Evolutionary conservation across 2,888 invertebrate species (phyloP).

Genomic region (Pyrochroa serraticornis): DNA sequence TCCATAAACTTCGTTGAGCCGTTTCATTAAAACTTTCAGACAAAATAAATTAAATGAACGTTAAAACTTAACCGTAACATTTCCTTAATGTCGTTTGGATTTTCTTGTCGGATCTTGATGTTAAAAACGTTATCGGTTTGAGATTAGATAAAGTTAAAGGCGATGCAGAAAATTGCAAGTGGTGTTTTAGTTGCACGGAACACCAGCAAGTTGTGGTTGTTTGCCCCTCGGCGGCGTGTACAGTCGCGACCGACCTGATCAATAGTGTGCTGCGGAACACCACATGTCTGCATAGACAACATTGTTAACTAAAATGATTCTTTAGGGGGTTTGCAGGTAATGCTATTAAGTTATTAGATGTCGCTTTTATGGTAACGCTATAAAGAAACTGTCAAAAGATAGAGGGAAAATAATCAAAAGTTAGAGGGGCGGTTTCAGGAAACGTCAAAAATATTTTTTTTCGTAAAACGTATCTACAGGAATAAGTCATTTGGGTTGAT

Average conservation of each 20-base stretch:
- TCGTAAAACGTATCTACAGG: too few species aligned
- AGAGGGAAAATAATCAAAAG: too few species aligned
- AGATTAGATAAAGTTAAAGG: neutral
- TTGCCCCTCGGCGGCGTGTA: constrained; percentile 23
- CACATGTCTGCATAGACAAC: constrained; percentile 44
- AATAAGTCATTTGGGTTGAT: too few species aligned
- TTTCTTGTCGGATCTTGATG: neutral
- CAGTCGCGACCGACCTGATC: constrained; percentile 40
- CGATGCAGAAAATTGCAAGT: neutral
- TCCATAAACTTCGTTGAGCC: too few species aligned
- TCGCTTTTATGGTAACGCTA: too few species aligned
- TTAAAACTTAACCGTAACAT: neutral
- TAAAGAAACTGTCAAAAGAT: too few species aligned
- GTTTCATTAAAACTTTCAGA: neutral
- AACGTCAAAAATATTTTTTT: too few species aligned
- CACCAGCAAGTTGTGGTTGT: constrained; percentile 17
- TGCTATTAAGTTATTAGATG: neutral
- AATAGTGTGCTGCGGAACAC: constrained; percentile 47
- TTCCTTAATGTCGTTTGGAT: neutral
- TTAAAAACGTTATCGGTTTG: neutral
- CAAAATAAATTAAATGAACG: neutral
- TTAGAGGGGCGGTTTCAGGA: too few species aligned
- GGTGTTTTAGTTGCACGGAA: neutral
- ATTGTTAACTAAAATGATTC: constrained; percentile 25
- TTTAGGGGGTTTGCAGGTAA: neutral